Percentiles rank a stretch among this genome's conserved stretches.
phyloP scores from a whole-genome alignment of 1,140 invertebrate species.

The Trichogramma pretiosum region DNA sequence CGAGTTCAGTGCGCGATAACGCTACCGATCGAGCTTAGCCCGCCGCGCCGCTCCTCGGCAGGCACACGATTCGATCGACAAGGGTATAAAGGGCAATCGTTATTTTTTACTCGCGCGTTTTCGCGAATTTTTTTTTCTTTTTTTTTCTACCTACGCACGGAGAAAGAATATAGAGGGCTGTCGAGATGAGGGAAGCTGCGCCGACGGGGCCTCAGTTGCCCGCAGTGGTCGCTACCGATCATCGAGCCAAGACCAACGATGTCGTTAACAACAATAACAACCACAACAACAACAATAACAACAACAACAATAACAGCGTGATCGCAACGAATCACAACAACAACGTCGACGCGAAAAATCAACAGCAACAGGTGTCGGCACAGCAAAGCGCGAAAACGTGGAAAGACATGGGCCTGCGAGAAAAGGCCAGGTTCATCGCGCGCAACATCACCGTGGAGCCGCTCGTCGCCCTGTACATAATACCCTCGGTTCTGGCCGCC shows the following conservation, averaged over 20 bases:
- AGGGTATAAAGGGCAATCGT: too few species aligned
- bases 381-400: slow-evolving; percentile 18
- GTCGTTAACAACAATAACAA: neutral
- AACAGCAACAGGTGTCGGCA: neutral
- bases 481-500: slow-evolving; percentile 67
- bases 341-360: neutral
- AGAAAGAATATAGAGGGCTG: too few species aligned
- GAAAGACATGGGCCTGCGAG: slow-evolving; percentile 29
- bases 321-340: too few species aligned
- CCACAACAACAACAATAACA: neutral
- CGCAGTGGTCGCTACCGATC: neutral
- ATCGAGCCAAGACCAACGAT: neutral
- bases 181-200: too few species aligned
- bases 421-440: slow-evolving; percentile 24
- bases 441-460: slow-evolving; percentile 68
- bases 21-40: too few species aligned
- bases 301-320: neutral
- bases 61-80: too few species aligned
- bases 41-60: too few species aligned
- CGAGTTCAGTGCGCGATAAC: too few species aligned
- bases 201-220: neutral
- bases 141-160: too few species aligned
- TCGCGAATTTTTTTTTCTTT: too few species aligned
- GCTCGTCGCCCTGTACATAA: slow-evolving; percentile 69
- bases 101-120: too few species aligned